These are phyloP conservation scores for Eriosoma lanigerum DNA, from an alignment of 1,140 invertebrate species.

Conservation along the genomic window DNA sequence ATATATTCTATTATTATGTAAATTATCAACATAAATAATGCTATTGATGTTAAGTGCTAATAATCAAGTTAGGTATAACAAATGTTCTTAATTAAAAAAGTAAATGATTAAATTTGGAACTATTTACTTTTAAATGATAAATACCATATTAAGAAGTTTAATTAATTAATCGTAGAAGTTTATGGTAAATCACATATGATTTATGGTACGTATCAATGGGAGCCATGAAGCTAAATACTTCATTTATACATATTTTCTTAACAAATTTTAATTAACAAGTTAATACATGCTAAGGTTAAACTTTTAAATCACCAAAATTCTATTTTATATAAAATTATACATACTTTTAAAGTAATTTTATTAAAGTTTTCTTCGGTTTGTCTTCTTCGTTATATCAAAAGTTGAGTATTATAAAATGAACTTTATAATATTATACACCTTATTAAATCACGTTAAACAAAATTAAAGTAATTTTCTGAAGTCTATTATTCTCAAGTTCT, in stretches of 20 bases:
- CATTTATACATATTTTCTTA: background rate
- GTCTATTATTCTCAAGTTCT: too few species aligned
- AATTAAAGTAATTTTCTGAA: conserved; percentile 14
- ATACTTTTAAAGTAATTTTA: conserved; percentile 7
- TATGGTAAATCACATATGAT: background rate
- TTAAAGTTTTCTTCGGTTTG: conserved; percentile 4
- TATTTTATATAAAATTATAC: background rate
- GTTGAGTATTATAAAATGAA: background rate
- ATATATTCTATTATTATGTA: too few species aligned
- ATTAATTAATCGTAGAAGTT: background rate
- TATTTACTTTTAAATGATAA: too few species aligned
- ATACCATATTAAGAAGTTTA: too few species aligned
- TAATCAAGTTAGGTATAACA: too few species aligned
- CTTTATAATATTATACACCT: background rate
- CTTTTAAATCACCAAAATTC: background rate
- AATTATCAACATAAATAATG: too few species aligned
- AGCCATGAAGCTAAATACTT: background rate
- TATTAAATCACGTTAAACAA: conserved; percentile 12
- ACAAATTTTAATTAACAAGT: conserved; percentile 21
- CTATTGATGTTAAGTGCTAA: too few species aligned
- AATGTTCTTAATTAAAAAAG: too few species aligned
- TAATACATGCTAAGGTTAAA: background rate
- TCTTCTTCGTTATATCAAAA: conserved; percentile 14
- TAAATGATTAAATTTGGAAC: too few species aligned
- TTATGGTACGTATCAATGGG: background rate